Percentiles rank a stretch among this genome's conserved stretches.
Evolutionary conservation across 1,140 invertebrate species (phyloP).

Genomic region (Galleria mellonella): DNA sequence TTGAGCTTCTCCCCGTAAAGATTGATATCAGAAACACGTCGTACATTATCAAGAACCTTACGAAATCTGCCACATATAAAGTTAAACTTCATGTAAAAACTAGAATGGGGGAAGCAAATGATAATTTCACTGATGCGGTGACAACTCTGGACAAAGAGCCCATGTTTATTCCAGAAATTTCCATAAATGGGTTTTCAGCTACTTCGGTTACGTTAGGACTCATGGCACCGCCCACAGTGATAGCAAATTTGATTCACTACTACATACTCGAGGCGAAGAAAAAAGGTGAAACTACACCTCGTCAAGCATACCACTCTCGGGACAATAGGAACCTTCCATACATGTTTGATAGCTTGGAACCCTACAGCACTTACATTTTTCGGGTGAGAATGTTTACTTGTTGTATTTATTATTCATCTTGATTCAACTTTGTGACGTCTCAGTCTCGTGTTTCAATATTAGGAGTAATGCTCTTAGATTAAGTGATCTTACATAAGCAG

Average conservation of each 20-base stretch:
- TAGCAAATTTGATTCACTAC: conserved; percentile 84
- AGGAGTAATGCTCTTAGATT: too few relatives aligned
- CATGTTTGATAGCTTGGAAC: conserved; percentile 84
- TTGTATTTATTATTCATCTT: too few relatives aligned
- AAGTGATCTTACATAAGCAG: too few relatives aligned
- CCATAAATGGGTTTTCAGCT: conserved; percentile 84
- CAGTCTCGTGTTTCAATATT: too few relatives aligned
- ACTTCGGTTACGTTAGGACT: conserved; percentile 87
- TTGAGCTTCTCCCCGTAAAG: conserved; percentile 33
- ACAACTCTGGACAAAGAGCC: conserved; percentile 82
- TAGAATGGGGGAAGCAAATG: conserved; percentile 10
- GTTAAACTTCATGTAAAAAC: conserved; percentile 66
- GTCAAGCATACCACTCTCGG: conserved; percentile 78
- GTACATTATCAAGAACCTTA: conserved; percentile 77
- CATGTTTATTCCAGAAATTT: conserved; percentile 83
- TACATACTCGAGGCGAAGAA: conserved; percentile 80
- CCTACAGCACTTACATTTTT: conserved; percentile 86
- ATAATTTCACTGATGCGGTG: conserved; percentile 62
- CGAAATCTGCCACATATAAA: conserved; percentile 78
- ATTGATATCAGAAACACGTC: conserved; percentile 77
- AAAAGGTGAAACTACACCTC: conserved; percentile 71
- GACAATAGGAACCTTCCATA: conserved; percentile 79
- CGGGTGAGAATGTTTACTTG: conserved; percentile 66
- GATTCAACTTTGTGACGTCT: too few relatives aligned
- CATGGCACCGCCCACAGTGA: conserved; percentile 78